Base-by-base conservation (phyloP, 2,888 invertebrate species). In the Toxonevra muliebris region DNA sequence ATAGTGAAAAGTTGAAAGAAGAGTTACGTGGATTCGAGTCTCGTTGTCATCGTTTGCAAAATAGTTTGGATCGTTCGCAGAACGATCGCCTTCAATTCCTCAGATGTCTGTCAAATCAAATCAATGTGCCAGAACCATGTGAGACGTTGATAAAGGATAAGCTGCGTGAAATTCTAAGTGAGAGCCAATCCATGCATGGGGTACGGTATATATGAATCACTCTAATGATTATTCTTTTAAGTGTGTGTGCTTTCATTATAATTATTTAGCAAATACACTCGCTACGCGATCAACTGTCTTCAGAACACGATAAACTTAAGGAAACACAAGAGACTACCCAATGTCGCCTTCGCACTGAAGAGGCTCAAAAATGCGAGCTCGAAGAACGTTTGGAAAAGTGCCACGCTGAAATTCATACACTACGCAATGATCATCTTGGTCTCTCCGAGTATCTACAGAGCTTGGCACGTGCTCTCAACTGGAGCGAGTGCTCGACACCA, bases 371-470 rank as follows among this genome's bases (percentile, higher is more conserved):
- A 72, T 88, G 89, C 60, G 89, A 91, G 74, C 85, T 94, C 30
- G 92, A 93, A 75, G 88, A 90, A 60, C 90, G 93, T 70, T 86
- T 96, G 66, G 91, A 93, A 77, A 93, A 93, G 79, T 87, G 91
- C 15, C 94, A 95, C 77, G 88, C 91, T 0, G 96, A 96, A 80
- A 87, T 95, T 42, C 90, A 90, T 67, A 88, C 92, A 0, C 69
- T 86, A n/a, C 81, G 84, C n/a, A 79, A 80, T 17, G 86, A 86
- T 65, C 86, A 86, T 71, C 69, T 83, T 70, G 80, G 81, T 0
- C 71, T 94, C 78, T 89, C 92, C 82, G 90, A 92, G 77, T 95
- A 94, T 86, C 87, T 97, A 82, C 94, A 95, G 80, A 89, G 93
- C 66, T 86, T 97, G 71, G 92, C 93, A 72, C 89, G 92, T 78